Evolutionary conservation across 2,113 vertebrate genomes (phyloP).

Genomic region (Glaucomys volans): DNA sequence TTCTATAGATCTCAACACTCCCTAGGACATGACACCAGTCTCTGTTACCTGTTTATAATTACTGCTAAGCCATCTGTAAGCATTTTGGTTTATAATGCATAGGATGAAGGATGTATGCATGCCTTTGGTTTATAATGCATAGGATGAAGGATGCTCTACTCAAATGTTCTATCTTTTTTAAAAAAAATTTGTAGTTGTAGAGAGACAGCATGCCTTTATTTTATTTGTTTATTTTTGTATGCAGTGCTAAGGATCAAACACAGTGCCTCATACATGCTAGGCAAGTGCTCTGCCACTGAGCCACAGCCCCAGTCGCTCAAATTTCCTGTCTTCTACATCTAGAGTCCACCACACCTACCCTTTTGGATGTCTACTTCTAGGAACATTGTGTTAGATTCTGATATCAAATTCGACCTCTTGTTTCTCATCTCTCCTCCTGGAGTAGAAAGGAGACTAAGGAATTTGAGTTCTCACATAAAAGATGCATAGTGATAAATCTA

Average conservation of each 20-base stretch:
- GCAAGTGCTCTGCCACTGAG: too few relatives aligned
- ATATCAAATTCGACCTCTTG: not conserved
- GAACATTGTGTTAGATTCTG: not conserved
- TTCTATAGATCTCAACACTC: too few relatives aligned
- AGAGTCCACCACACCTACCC: not conserved
- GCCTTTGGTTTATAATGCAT: not conserved
- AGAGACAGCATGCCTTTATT: too few relatives aligned
- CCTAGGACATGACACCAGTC: not conserved
- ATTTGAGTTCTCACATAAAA: too few relatives aligned
- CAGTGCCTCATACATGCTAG: too few relatives aligned
- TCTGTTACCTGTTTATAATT: not conserved
- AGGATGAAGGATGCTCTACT: not conserved
- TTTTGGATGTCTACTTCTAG: not conserved
- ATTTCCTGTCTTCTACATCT: not conserved
- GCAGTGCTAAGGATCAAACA: too few relatives aligned
- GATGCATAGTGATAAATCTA: not conserved
- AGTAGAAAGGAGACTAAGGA: not conserved
- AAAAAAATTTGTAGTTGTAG: too few relatives aligned
- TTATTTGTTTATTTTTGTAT: too few relatives aligned
- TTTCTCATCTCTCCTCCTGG: not conserved
- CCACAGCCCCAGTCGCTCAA: too few relatives aligned
- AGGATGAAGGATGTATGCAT: not conserved
- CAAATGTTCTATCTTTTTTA: not conserved
- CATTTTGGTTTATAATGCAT: not conserved
- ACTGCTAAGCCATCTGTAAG: not conserved